Evolutionary conservation across 2,797 vertebrate genomes (phyloP).

Genomic region (Poecilia picta): DNA sequence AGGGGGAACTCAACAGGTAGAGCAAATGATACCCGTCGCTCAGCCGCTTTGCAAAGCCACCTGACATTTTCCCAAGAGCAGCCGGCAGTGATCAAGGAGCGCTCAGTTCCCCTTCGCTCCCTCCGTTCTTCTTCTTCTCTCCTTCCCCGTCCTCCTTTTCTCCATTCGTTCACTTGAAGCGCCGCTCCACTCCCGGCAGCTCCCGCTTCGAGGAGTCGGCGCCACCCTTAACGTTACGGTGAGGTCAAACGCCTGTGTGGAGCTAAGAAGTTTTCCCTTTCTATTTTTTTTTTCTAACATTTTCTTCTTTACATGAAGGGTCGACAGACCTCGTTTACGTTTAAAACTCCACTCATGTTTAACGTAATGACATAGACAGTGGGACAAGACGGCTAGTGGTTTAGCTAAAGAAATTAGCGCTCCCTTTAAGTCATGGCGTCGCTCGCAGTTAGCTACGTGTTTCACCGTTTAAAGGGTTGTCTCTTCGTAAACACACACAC

Average conservation of each 20-base stretch:
- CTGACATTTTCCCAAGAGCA: constrained; percentile 75
- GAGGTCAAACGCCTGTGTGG: constrained; percentile 12
- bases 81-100: constrained; percentile 64
- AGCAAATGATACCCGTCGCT: constrained; percentile 28
- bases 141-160: constrained; percentile 16
- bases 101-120: constrained; percentile 28
- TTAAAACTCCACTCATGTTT: constrained; percentile 41
- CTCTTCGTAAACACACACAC: constrained; percentile 28
- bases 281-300: constrained; percentile 18
- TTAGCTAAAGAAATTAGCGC: constrained; percentile 38
- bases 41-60: constrained; percentile 56
- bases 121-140: constrained; percentile 28
- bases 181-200: constrained; percentile 27
- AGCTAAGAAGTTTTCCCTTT: constrained; percentile 10
- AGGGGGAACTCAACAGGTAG: constrained; percentile 30
- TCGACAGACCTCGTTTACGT: constrained; percentile 25
- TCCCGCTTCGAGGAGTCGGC: constrained; percentile 42
- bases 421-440: constrained; percentile 56
- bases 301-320: constrained; percentile 29
- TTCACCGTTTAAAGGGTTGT: constrained; percentile 65
- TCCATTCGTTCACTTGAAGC: constrained; percentile 32
- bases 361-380: constrained; percentile 44
- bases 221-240: constrained; percentile 11
- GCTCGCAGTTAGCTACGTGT: constrained; percentile 69
- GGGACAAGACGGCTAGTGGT: constrained; percentile 33